Conservation (phyloP, 1,140 invertebrate species). For the Dysdera silvatica region DNA sequence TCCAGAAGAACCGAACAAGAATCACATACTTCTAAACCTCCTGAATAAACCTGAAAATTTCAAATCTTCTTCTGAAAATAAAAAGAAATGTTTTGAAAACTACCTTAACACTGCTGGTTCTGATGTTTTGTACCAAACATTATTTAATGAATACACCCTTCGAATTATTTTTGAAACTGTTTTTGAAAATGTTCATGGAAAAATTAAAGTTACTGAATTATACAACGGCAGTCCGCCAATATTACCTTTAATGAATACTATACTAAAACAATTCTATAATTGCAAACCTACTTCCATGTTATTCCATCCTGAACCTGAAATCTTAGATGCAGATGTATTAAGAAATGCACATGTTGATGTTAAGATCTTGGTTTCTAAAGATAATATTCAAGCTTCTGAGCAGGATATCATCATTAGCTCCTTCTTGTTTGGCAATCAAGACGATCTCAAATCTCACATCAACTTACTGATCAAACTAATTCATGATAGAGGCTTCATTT, state of each 20-base stretch:
- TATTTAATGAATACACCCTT: conserved; percentile 5
- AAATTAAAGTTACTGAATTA: conserved; percentile 20
- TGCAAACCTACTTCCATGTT: conserved; percentile 9
- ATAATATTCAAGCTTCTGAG: too few relatives aligned
- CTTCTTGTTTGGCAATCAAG: not conserved
- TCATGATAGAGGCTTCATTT: conserved; percentile 2
- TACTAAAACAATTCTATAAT: conserved; percentile 3
- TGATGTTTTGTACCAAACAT: conserved; percentile 2
- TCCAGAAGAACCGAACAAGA: too few relatives aligned
- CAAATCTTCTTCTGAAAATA: not conserved
- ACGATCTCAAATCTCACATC: not conserved
- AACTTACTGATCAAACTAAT: not conserved
- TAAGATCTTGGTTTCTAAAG: too few relatives aligned
- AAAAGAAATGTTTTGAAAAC: not conserved
- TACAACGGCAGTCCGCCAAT: not conserved
- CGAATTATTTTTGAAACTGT: conserved; percentile 28
- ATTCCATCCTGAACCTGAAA: not conserved
- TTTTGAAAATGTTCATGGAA: conserved; percentile 23
- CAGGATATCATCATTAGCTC: conserved; percentile 10
- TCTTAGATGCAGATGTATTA: not conserved
- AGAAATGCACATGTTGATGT: too few relatives aligned
- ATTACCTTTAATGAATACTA: not conserved
- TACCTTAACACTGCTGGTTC: not conserved
- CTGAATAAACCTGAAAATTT: not conserved
- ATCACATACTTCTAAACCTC: too few relatives aligned